Percentiles rank a stretch among this genome's conserved stretches.
These are phyloP conservation scores for Drosophila leontia DNA, from an alignment of 1,140 invertebrate genomes.

Conservation along the genomic window DNA sequence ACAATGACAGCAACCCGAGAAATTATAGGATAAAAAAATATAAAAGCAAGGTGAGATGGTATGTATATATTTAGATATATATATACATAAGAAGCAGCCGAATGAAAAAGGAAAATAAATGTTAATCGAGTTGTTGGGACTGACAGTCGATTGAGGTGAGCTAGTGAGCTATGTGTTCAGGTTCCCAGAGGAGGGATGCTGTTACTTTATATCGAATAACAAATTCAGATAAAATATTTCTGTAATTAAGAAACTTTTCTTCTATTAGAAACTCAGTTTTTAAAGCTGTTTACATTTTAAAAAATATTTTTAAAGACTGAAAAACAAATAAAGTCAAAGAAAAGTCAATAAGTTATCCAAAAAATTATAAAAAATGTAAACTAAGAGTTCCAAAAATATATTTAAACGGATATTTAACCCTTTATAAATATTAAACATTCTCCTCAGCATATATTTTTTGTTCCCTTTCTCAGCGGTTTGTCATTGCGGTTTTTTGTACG, in stretches of 20 bases:
- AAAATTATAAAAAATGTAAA: not conserved
- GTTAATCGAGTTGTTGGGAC: conserved; percentile 46
- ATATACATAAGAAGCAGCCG: not conserved
- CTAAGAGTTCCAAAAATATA: not conserved
- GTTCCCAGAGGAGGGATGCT: not conserved
- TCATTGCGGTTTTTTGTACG: conserved; percentile 18
- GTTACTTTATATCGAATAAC: not conserved
- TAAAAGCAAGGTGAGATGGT: not conserved
- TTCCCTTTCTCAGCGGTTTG: conserved; percentile 3
- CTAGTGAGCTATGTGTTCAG: conserved; percentile 4
- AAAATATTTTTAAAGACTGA: not conserved
- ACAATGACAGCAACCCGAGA: conserved; percentile 28
- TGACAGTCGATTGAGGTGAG: conserved; percentile 48
- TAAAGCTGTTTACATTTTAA: not conserved
- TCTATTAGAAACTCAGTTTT: not conserved
- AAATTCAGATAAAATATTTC: not conserved
- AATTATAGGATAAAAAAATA: conserved; percentile 1
- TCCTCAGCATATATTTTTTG: not conserved
- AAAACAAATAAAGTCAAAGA: not conserved
- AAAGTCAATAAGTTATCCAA: not conserved
- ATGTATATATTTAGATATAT: not conserved
- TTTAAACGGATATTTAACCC: not conserved
- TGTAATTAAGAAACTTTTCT: not conserved
- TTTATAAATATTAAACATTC: not conserved
- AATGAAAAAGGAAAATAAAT: conserved; percentile 28